Evolutionary conservation across 2,888 invertebrate genomes (phyloP).

Genomic region (Choreutis nemorana): DNA sequence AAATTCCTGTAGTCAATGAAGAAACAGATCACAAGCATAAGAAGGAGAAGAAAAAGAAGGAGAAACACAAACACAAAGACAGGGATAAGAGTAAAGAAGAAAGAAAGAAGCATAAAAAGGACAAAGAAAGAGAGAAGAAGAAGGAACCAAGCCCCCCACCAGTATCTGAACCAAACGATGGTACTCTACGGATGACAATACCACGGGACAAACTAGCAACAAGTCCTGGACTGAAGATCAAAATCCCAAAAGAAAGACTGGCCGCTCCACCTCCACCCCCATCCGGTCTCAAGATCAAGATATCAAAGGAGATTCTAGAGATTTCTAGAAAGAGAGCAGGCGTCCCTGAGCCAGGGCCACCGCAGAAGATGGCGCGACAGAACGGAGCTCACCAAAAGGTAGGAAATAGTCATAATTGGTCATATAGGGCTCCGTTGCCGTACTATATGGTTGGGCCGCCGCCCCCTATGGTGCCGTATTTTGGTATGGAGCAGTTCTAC

Average conservation of each 20-base stretch:
- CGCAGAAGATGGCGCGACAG: constrained; percentile 41
- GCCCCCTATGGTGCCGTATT: constrained; percentile 21
- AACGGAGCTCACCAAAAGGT: constrained; percentile 51
- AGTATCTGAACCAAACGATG: constrained; percentile 21
- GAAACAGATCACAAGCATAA: constrained; percentile 47
- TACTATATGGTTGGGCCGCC: constrained; percentile 52
- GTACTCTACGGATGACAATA: constrained; percentile 46
- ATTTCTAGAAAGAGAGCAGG: constrained; percentile 46
- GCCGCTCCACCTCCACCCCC: constrained; percentile 60
- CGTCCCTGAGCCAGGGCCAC: constrained; percentile 23
- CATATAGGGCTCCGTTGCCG: constrained; percentile 34
- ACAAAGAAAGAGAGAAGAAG: constrained; percentile 58
- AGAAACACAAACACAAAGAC: constrained; percentile 82
- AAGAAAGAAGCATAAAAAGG: constrained; percentile 77
- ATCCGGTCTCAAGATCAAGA: constrained; percentile 77
- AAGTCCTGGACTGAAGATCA: constrained; percentile 75
- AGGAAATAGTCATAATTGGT: constrained; percentile 24
- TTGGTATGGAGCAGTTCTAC: constrained; percentile 27
- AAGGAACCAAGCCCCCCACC: constrained; percentile 22
- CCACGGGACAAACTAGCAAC: constrained; percentile 47
- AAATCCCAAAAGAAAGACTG: constrained; percentile 80
- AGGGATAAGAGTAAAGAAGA: constrained; percentile 77
- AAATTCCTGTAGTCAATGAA: constrained; percentile 16
- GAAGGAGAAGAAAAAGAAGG: constrained; percentile 79
- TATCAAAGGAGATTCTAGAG: constrained; percentile 77